A percentile compares a stretch with the other conserved stretches of the same genome.
Conservation (phyloP, 2,113 vertebrate species). For the Cebidichthys violaceus region DNA sequence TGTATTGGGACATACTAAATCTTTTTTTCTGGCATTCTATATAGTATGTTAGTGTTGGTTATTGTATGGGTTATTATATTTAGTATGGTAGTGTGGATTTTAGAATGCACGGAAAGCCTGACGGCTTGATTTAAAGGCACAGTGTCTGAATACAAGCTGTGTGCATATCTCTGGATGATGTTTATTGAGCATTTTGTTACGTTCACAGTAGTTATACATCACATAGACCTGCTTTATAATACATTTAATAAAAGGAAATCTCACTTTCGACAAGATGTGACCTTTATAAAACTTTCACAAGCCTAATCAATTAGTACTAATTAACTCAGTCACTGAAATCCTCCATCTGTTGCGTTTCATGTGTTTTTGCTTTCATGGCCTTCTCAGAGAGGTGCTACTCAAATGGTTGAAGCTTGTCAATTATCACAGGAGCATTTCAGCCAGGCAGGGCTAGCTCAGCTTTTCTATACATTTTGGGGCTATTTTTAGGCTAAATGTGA, state of each 20-base stretch:
- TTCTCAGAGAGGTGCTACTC: neutral
- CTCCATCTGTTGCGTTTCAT: neutral
- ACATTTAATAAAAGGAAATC: neutral
- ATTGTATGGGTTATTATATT: too few relatives aligned
- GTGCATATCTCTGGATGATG: neutral
- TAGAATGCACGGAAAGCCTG: too few relatives aligned
- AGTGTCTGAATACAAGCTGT: neutral
- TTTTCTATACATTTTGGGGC: slow-evolving; percentile 21
- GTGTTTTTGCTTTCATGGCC: neutral
- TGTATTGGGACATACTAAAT: too few relatives aligned
- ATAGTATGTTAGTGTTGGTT: too few relatives aligned
- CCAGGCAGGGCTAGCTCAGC: slow-evolving; percentile 7
- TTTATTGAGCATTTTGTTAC: neutral
- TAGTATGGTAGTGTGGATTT: too few relatives aligned
- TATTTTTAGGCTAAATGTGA: slow-evolving; percentile 46
- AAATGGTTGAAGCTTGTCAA: neutral
- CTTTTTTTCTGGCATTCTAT: too few relatives aligned
- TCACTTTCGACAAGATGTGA: neutral
- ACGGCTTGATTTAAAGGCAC: too few relatives aligned
- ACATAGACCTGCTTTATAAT: neutral
- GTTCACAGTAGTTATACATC: neutral
- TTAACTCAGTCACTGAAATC: neutral
- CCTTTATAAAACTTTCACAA: neutral
- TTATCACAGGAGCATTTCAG: neutral
- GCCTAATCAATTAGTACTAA: neutral